Evolutionary conservation across 2,888 invertebrate genomes (phyloP).

Genomic region (Dioctria rufipes): DNA sequence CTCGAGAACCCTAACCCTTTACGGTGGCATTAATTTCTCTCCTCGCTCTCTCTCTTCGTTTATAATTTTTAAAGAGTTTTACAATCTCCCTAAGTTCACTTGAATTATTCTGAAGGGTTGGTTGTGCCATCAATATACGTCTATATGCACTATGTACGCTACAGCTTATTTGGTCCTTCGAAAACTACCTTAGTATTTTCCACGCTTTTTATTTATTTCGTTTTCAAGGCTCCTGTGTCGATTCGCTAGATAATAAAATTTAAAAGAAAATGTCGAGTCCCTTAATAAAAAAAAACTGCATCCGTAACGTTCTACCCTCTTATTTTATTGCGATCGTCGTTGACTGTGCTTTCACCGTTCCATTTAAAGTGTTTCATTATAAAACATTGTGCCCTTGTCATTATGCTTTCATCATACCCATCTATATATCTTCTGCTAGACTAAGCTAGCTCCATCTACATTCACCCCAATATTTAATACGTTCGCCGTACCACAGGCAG

Average conservation of each 20-base stretch:
- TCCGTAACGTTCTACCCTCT: conserved; percentile 7
- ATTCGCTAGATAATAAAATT: conserved; percentile 30
- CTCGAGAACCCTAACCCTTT: background rate
- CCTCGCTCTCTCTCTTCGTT: background rate
- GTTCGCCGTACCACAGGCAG: too few species aligned
- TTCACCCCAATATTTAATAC: too few species aligned
- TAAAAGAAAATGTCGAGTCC: conserved; percentile 12
- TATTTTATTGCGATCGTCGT: background rate
- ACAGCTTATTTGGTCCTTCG: background rate
- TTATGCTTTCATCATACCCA: background rate
- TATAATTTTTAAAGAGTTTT: background rate
- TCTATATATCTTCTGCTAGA: too few species aligned
- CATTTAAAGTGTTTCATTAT: conserved; percentile 26
- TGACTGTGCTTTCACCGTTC: background rate
- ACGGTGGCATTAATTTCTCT: background rate
- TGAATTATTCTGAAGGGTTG: background rate
- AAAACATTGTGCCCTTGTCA: conserved; percentile 8
- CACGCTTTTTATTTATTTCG: conserved; percentile 16
- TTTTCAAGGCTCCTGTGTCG: conserved; percentile 29
- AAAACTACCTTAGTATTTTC: conserved; percentile 32
- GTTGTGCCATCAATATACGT: background rate
- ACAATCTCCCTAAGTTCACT: background rate
- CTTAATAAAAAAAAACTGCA: conserved; percentile 33
- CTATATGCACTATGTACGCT: background rate
- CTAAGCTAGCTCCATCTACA: too few species aligned